Conservation (phyloP, 37 sponge, comb jelly and placozoan species). For the Oscarella lobularis region DNA sequence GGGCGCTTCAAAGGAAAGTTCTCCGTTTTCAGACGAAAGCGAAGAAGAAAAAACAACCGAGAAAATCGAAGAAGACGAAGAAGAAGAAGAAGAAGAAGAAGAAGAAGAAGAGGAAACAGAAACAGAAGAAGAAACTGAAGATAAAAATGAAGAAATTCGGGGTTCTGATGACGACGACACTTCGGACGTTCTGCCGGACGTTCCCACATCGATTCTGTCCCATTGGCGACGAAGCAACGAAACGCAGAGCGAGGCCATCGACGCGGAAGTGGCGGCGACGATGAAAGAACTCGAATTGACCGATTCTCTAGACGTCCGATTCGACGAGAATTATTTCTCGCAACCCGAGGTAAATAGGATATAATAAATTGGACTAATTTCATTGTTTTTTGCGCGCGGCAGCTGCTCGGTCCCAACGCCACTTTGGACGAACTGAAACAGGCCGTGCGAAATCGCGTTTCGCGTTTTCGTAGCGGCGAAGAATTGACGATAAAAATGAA, state of each 20-base stretch:
- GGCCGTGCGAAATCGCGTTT: background rate
- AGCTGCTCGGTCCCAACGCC: background rate
- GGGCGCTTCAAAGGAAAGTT: too few relatives aligned
- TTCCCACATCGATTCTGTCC: background rate
- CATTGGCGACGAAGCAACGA: too few relatives aligned
- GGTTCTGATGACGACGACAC: background rate
- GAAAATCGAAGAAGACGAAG: background rate
- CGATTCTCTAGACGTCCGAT: background rate
- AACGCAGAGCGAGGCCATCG: background rate
- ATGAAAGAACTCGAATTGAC: background rate
- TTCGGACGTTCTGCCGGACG: background rate
- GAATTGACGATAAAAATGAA: background rate
- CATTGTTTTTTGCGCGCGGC: background rate
- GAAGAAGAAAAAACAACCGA: background rate
- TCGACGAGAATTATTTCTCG: background rate
- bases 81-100: background rate
- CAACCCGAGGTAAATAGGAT: conserved; percentile 8
- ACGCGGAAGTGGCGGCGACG: background rate
- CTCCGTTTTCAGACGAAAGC: too few relatives aligned
- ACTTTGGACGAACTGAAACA: background rate
- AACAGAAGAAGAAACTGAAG: background rate
- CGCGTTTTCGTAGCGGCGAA: background rate
- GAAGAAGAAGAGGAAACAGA: background rate
- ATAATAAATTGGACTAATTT: background rate
- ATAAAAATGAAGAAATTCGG: background rate